Evolutionary conservation across 1,140 invertebrate genomes (phyloP).

Genomic region (Galendromus occidentalis): DNA sequence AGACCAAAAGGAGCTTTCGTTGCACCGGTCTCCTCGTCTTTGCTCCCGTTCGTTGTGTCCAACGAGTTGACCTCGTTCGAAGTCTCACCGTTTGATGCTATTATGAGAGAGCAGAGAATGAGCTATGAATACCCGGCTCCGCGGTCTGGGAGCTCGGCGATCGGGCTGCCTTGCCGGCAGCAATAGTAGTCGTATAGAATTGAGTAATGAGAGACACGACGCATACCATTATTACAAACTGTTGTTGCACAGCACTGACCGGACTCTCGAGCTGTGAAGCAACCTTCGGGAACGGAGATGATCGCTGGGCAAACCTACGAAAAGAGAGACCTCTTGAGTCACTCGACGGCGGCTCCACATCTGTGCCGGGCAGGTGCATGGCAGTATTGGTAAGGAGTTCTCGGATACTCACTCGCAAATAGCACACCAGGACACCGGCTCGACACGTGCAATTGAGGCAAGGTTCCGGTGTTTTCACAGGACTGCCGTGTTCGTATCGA

Average conservation of each 20-base stretch:
- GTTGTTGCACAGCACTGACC: constrained; percentile 51
- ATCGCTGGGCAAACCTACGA: constrained; percentile 37
- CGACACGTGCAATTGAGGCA: constrained; percentile 54
- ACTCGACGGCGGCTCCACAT: neutral
- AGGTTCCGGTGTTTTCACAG: constrained; percentile 44
- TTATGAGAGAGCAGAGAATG: no score
- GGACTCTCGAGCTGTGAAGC: constrained; percentile 42
- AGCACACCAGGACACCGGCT: constrained; percentile 47
- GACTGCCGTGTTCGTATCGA: constrained; percentile 20
- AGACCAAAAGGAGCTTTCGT: no score
- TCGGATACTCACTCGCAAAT: constrained; percentile 41
- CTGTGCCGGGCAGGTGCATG: neutral
- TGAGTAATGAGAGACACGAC: neutral
- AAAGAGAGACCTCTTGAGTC: neutral
- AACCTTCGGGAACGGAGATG: constrained; percentile 46
- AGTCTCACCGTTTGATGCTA: no score
- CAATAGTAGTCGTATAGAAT: no score
- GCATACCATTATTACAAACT: constrained; percentile 36
- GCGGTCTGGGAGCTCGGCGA: no score
- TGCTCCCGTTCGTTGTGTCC: no score
- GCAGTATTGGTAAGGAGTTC: neutral
- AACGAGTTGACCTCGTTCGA: no score
- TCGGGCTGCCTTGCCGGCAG: no score
- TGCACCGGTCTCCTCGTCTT: no score
- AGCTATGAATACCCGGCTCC: no score